Conservation (phyloP, 2,888 invertebrate species). For the Eristalis arbustorum region DNA sequence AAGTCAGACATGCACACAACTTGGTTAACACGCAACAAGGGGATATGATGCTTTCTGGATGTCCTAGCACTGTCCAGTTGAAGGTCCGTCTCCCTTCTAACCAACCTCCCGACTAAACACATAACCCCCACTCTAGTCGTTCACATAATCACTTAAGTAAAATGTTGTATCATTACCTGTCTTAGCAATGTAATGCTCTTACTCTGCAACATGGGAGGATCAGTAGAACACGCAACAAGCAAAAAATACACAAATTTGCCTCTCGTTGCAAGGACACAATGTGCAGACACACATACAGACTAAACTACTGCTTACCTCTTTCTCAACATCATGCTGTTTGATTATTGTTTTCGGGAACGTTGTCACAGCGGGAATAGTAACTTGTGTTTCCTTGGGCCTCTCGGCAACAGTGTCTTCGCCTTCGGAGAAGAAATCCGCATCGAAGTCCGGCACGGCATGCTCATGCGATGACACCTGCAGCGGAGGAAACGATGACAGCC, state of each 20-base stretch:
- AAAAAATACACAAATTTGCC: not conserved
- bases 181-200: not conserved
- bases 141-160: not conserved
- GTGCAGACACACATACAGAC: not conserved
- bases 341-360: not conserved
- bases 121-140: no score
- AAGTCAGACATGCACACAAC: no score
- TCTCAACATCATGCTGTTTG: not conserved
- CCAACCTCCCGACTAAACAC: not conserved
- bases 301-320: not conserved
- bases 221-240: not conserved
- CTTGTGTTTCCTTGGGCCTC: not conserved
- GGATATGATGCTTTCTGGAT: no score
- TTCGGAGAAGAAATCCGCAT: conserved; percentile 21
- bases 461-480: not conserved
- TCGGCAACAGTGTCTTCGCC: not conserved
- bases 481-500: conserved; percentile 18
- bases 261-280: not conserved
- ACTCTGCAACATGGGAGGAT: not conserved
- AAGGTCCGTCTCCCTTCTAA: not conserved
- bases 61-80: no score
- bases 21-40: no score
- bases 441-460: conserved; percentile 27
- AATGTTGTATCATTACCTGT: not conserved
- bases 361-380: not conserved